Conservation (phyloP, 2,888 invertebrate species). For the Apomyelois bistriatella region DNA sequence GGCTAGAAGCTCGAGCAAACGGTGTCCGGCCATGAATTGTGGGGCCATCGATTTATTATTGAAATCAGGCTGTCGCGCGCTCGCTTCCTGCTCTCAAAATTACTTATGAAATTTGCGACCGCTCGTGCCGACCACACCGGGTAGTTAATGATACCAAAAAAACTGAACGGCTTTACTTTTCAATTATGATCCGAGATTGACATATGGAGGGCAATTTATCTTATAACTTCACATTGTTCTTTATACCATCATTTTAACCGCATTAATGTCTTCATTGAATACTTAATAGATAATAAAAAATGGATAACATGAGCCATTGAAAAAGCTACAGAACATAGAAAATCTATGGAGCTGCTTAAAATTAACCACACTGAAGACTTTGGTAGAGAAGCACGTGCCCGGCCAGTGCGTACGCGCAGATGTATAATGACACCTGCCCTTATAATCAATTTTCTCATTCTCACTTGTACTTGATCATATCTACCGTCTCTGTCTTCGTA, state of each 20-base stretch:
- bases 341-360: conserved; percentile 6
- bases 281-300: conserved; percentile 7
- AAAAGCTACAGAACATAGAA: conserved; percentile 9
- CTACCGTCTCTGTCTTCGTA: conserved; percentile 41
- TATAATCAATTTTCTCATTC: conserved; percentile 50
- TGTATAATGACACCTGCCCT: conserved; percentile 73
- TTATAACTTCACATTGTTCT: conserved; percentile 19
- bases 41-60: conserved; percentile 74
- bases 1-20: conserved; percentile 56
- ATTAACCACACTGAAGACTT: conserved; percentile 41
- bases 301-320: neutral
- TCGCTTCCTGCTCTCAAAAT: conserved; percentile 67
- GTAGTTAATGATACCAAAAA: conserved; percentile 64
- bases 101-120: conserved; percentile 71
- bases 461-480: conserved; percentile 35
- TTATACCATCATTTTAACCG: neutral
- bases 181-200: conserved; percentile 63
- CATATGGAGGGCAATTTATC: conserved; percentile 51
- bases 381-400: conserved; percentile 66
- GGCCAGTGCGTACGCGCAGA: conserved; percentile 69
- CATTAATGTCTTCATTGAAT: conserved; percentile 8
- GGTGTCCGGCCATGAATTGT: conserved; percentile 56
- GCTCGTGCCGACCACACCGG: conserved; percentile 60
- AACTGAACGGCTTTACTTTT: conserved; percentile 53
- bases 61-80: conserved; percentile 68